These are phyloP conservation scores for Yponomeuta cagnagella DNA, from an alignment of 2,888 invertebrate species.

Conservation along the genomic window DNA sequence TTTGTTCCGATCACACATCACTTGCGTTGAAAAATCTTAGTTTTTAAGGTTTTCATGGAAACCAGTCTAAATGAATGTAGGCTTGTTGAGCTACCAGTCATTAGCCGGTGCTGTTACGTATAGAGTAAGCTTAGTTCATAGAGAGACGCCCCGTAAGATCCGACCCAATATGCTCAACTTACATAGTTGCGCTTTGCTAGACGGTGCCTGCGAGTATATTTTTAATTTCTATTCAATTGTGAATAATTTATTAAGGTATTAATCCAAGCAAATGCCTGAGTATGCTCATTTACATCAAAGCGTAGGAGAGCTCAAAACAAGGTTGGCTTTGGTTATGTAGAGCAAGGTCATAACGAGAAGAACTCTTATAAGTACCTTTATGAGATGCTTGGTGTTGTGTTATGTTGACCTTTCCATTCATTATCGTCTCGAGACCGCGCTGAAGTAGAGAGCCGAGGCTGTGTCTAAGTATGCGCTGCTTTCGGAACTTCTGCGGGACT, in stretches of 20 bases:
- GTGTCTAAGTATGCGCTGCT: conserved; percentile 1
- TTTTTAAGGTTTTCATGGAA: no score
- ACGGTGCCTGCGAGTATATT: not conserved
- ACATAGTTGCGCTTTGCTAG: no score
- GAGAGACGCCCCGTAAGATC: no score
- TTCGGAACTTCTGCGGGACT: not conserved
- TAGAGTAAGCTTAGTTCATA: no score
- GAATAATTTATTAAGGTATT: not conserved
- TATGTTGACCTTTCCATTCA: conserved; percentile 61
- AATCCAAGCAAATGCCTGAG: not conserved
- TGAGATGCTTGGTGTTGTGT: conserved; percentile 39
- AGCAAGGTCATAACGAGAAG: conserved; percentile 60
- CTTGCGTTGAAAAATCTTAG: no score
- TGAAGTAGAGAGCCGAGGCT: not conserved
- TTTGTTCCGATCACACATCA: no score
- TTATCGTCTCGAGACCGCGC: conserved; percentile 36
- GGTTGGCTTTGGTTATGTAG: conserved; percentile 56
- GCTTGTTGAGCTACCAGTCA: no score
- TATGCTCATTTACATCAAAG: conserved; percentile 10
- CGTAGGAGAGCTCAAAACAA: conserved; percentile 44
- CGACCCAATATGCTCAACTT: no score
- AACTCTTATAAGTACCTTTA: conserved; percentile 36
- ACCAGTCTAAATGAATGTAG: no score
- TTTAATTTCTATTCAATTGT: not conserved
- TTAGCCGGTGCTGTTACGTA: no score